These are phyloP conservation scores for Xiphophorus birchmanni DNA, from an alignment of 2,797 vertebrate genomes.

Conservation along the genomic window DNA sequence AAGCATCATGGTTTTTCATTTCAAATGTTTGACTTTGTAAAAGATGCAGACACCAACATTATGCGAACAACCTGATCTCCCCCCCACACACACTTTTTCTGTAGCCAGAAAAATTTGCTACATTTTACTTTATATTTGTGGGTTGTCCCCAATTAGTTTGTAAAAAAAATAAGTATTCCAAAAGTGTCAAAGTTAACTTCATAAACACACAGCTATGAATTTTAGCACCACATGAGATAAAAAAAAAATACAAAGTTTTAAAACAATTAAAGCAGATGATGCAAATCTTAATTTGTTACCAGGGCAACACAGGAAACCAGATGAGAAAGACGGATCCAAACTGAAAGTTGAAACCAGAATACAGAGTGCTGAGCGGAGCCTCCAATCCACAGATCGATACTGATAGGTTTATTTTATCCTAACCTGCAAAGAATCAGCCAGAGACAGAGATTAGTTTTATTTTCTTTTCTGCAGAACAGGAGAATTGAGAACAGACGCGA, in stretches of 20 bases:
- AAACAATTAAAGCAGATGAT: background rate
- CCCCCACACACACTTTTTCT: background rate
- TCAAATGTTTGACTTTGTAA: background rate
- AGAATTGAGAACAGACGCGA: no score
- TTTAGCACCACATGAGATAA: background rate
- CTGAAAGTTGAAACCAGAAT: background rate
- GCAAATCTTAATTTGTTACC: background rate
- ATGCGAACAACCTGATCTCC: background rate
- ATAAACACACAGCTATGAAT: background rate
- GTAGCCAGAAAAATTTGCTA: background rate
- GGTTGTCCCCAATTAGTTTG: background rate
- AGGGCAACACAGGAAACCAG: background rate
- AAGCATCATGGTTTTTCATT: background rate
- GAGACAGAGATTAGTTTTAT: no score
- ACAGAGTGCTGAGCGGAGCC: conserved; percentile 17
- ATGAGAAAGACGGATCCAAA: background rate
- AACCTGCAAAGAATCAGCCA: no score
- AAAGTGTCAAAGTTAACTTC: background rate
- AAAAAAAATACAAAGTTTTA: background rate
- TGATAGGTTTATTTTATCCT: no score
- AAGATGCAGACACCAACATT: background rate
- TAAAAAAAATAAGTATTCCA: background rate
- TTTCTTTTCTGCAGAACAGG: no score
- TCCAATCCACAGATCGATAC: conserved; percentile 46
- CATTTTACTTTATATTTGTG: background rate